Percentiles rank a stretch among this genome's conserved stretches.
These are phyloP conservation scores for Zelleria hepariella DNA, from an alignment of 2,888 invertebrate genomes.

Conservation along the genomic window DNA sequence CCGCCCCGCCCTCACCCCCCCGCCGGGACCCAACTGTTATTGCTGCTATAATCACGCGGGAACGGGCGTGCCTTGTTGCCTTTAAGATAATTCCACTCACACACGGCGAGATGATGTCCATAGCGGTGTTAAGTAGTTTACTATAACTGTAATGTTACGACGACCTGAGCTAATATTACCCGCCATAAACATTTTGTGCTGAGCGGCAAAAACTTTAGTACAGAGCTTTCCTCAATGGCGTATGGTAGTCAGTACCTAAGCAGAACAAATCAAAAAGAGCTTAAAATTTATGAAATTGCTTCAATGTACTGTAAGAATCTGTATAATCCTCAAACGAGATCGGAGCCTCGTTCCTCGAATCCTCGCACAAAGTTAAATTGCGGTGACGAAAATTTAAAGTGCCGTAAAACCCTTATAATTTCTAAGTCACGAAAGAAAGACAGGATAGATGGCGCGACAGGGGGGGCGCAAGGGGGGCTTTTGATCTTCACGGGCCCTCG, in stretches of 20 bases:
- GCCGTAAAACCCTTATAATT: conserved; percentile 1
- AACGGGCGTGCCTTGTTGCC: conserved; percentile 1
- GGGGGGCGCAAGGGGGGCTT: neutral
- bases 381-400: conserved; percentile 1
- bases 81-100: neutral
- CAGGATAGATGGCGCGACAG: neutral
- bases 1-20: neutral
- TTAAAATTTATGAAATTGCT: neutral
- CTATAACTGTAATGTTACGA: neutral
- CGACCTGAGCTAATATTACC: neutral
- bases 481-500: conserved; percentile 1
- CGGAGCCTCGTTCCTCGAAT: neutral
- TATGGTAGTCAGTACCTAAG: neutral
- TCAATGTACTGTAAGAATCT: neutral
- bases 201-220: neutral
- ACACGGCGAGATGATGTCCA: neutral
- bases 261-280: neutral
- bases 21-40: neutral
- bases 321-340: neutral
- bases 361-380: conserved; percentile 1
- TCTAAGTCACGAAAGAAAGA: conserved; percentile 2
- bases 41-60: neutral
- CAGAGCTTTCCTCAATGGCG: no score
- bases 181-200: neutral
- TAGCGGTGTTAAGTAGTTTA: neutral